Evolutionary conservation across 2,797 vertebrate species (phyloP), one percentile per base, ranked within the genome.

Genomic region (Esox masquinongy): DNA sequence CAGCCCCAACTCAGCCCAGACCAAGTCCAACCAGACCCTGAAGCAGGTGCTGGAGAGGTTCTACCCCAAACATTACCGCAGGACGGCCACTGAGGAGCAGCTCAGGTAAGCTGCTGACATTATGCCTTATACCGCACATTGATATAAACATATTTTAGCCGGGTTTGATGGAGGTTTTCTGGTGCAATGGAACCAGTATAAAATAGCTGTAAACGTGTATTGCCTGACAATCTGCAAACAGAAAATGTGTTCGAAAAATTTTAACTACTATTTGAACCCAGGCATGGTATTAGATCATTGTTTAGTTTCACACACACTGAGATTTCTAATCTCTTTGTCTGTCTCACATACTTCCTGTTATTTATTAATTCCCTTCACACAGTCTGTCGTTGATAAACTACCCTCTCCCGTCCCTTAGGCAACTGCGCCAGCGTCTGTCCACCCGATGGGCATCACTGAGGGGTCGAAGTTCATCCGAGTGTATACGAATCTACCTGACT

Each of bases 11-110:
- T 93, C 90, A 29, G 91, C 92, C 39, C 95, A 95, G 49, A 93
- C 94, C 73, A 99, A 98, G 84, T 95, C 94, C 49, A 97, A 89
- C 81, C 97, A 98, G 87, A 96, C 93, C 12, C 83, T 99, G 69
- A 98, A 96, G 79, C 98, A 98, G 90, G 95, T 96, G 83, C 86
- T 98, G 89, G 98, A 99, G 77, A 94, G 94, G 83, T 97, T 98
- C 86, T 99, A 98, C 85, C 98, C 97, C 0, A 98, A 96, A 88
- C 95, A 97, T 79, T 99, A 99, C 51, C 95, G 94, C 84, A 91
- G 94, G 31, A 90, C 91, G 26, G 91, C 91, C 47, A 93, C 96
- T 53, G 97, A 98, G 68, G 97, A 99, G 61, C 96, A 98, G 39
- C 90, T 97, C 82, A 94, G 96, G 98, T 99, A 93, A 50, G 68